Evolutionary conservation across 1,140 invertebrate genomes (phyloP).

Genomic region (Drosophila navojoa): DNA sequence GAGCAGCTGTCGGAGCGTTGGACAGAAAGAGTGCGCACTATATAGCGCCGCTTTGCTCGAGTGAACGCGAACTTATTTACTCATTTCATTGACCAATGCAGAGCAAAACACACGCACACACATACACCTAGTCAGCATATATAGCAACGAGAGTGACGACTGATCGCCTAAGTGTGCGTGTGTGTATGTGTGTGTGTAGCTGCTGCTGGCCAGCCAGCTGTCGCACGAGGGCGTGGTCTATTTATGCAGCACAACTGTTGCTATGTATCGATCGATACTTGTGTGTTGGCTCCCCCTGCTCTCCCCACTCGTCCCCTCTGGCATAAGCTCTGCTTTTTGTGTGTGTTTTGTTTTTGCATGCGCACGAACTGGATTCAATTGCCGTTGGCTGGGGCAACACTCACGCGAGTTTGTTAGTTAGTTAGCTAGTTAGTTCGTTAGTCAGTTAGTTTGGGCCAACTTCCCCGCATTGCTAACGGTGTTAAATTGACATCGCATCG

Average conservation of each 20-base stretch:
- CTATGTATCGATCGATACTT: constrained; percentile 55
- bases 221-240: constrained; percentile 68
- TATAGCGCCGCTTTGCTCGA: constrained; percentile 33
- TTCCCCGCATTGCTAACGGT: constrained; percentile 51
- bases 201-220: constrained; percentile 38
- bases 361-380: constrained; percentile 48
- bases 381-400: constrained; percentile 46
- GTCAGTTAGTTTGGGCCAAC: constrained; percentile 10
- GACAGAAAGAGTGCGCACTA: constrained; percentile 62
- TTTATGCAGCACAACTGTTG: constrained; percentile 50
- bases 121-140: constrained; percentile 6
- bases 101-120: constrained; percentile 55
- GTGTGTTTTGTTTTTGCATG: constrained; percentile 26
- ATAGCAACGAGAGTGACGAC: constrained; percentile 27
- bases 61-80: constrained; percentile 66
- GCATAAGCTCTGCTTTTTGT: neutral
- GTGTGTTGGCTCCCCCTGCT: neutral
- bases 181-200: constrained; percentile 48
- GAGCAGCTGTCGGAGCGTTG: constrained; percentile 36
- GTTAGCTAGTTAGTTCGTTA: constrained; percentile 30
- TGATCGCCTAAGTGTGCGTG: constrained; percentile 7
- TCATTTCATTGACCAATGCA: constrained; percentile 83
- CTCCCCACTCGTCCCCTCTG: neutral
- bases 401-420: constrained; percentile 34
- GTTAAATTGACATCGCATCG: constrained; percentile 31